Percentiles rank a stretch among this genome's conserved stretches.
Conservation (phyloP, 2,888 invertebrate species). For the Bombyx huttoni region DNA sequence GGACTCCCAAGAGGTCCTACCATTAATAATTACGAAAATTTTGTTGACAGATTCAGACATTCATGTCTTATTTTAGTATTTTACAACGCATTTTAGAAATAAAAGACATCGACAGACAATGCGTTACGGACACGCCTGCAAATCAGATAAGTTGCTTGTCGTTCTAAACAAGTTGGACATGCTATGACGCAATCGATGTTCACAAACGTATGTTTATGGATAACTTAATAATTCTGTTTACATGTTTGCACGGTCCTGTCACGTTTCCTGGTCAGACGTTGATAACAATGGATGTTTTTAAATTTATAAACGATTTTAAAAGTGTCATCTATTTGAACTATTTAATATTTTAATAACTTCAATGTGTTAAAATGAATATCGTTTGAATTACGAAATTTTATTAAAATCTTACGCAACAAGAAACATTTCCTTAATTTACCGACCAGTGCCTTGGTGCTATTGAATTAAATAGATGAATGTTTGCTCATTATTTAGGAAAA, state of each 20-base stretch:
- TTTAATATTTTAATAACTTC: neutral
- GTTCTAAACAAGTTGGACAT: slow-evolving; percentile 37
- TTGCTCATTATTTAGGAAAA: neutral
- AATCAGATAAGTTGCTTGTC: slow-evolving; percentile 33
- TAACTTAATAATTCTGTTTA: neutral
- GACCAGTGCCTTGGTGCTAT: neutral
- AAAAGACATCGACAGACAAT: slow-evolving; percentile 33
- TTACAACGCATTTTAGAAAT: slow-evolving; percentile 22
- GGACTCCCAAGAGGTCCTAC: too few species aligned
- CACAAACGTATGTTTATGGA: slow-evolving; percentile 6
- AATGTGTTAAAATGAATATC: neutral
- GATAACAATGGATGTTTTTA: neutral
- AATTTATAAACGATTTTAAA: neutral
- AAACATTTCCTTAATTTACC: too few species aligned
- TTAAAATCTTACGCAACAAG: too few species aligned
- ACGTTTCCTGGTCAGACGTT: neutral
- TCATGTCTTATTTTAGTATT: neutral
- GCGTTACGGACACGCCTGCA: slow-evolving; percentile 43
- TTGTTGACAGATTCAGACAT: too few species aligned
- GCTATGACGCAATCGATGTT: slow-evolving; percentile 29
- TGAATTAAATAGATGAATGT: neutral
- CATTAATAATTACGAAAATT: too few species aligned
- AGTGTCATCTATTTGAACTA: neutral
- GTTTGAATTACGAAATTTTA: too few species aligned
- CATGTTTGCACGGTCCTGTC: neutral